Conservation (phyloP, 2,888 invertebrate species). For the Melieria crassipennis region DNA sequence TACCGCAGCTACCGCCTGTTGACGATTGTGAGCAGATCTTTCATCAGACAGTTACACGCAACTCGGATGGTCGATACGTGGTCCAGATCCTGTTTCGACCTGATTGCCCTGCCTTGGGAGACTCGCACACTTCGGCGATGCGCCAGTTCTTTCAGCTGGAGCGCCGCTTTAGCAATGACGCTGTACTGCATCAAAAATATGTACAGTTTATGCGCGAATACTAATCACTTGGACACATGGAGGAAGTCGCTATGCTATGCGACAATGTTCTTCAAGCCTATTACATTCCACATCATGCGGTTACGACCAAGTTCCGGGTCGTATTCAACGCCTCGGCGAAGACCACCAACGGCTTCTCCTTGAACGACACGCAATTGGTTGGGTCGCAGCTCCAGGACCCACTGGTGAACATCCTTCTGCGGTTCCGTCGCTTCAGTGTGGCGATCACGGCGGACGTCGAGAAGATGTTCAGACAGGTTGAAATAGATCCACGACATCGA, state of each 20-base stretch:
- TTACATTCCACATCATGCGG: constrained; percentile 33
- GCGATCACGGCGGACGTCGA: constrained; percentile 21
- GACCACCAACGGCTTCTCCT: constrained; percentile 18
- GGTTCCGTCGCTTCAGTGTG: constrained; percentile 1
- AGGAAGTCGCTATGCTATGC: constrained; percentile 20
- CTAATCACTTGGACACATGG: background rate
- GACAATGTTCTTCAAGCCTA: constrained; percentile 5
- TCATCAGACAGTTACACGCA: constrained; percentile 19
- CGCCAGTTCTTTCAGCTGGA: constrained; percentile 23
- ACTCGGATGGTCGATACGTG: constrained; percentile 23
- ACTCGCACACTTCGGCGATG: constrained; percentile 14
- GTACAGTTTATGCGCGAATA: constrained; percentile 7
- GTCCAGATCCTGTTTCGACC: constrained; percentile 29
- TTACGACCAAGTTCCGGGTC: constrained; percentile 19
- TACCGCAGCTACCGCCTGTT: background rate
- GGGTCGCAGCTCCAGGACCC: constrained; percentile 24
- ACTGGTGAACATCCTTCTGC: background rate
- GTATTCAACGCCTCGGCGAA: constrained; percentile 33
- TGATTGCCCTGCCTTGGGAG: constrained; percentile 19
- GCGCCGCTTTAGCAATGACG: constrained; percentile 6
- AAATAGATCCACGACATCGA: constrained; percentile 8
- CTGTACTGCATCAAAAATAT: constrained; percentile 4
- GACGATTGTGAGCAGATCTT: constrained; percentile 27
- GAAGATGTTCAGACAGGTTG: constrained; percentile 10
- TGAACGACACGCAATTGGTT: constrained; percentile 27